Percentiles rank a stretch among this genome's conserved stretches.
These are phyloP conservation scores for Neoscelio sp. DNA, from an alignment of 2,888 invertebrate species.

Conservation along the genomic window DNA sequence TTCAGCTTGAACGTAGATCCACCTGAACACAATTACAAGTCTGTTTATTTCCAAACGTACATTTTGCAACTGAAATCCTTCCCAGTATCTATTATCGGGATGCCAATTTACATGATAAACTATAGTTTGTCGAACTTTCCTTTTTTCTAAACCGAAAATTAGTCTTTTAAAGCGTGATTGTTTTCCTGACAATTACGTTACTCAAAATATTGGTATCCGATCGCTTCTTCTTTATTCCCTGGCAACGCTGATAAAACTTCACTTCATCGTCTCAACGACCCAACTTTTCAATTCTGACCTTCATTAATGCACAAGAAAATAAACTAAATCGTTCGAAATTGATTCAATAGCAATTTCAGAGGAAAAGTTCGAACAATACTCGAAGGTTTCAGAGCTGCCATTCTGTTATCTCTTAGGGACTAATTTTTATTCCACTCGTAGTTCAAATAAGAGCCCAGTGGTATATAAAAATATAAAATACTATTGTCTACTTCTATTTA, in stretches of 20 bases:
- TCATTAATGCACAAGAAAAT: conserved; percentile 45
- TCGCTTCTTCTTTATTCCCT: conserved; percentile 16
- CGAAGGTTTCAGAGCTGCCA: too few relatives aligned
- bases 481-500: too few relatives aligned
- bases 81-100: too few relatives aligned
- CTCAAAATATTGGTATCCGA: conserved; percentile 29
- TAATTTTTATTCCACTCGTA: too few relatives aligned
- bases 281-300: conserved; percentile 54
- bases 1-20: conserved; percentile 98
- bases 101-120: too few relatives aligned
- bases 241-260: conserved; percentile 29
- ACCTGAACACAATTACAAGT: conserved; percentile 85
- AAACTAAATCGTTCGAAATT: conserved; percentile 22
- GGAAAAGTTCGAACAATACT: conserved; percentile 38
- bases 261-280: conserved; percentile 31
- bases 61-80: too few relatives aligned
- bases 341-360: conserved; percentile 9
- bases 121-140: too few relatives aligned
- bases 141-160: background rate
- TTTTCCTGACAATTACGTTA: conserved; percentile 34
- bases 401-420: too few relatives aligned
- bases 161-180: conserved; percentile 9
- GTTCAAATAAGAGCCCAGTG: too few relatives aligned
- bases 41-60: too few relatives aligned
- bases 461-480: too few relatives aligned